Base-by-base conservation (phyloP, 92 coral and sea anemone species). In the Porites evermanni region DNA sequence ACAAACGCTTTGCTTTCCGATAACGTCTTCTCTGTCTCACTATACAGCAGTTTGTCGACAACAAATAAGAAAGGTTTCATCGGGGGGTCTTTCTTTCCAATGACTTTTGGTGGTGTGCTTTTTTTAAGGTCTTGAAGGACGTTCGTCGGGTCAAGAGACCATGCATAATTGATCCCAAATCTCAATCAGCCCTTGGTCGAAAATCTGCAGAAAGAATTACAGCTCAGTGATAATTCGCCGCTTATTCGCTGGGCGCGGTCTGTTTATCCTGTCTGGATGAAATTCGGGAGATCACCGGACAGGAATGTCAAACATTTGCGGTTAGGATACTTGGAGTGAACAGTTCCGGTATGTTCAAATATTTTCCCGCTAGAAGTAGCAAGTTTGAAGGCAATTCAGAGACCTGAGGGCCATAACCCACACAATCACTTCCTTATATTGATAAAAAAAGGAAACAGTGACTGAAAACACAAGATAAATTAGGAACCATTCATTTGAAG, bases 251-350 rank as follows among this genome's bases (percentile, higher is more conserved):
- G 18, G 73, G 76, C 79, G 78, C 71, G 78, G 87, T 50, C 47
- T 83, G 74, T 83, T 83, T 83, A 73, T 83, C 87, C 77, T 83
- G 87, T 82, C 87, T 58, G 71, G 59, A 16, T 11, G 60, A 58
- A 63, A 19, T 32, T 63, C 73, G 87, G 64, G 14, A 83, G 24
- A 83, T 83, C 80, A 61, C 80, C 80, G 21, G 5, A 5, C 72
- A n/a, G 61, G 80, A 74, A 73, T 83, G 87, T 16, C 29, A 73
- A 64, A 68, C 50, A 83, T 83, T 63, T 74, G 87, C 87, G 87
- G 80, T 83, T 83, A 64, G 17, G 52, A 83, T 83, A n/a, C 63
- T 64, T 74, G 65, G 65, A 74, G 86, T 32, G 72, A 64, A 19
- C 68, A 71, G 67, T 74, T 83, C 87, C 87, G 87, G 80, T 53